Base-by-base conservation (phyloP, 2,888 invertebrate genomes). In the Scaptomyza cyrtandrae region DNA sequence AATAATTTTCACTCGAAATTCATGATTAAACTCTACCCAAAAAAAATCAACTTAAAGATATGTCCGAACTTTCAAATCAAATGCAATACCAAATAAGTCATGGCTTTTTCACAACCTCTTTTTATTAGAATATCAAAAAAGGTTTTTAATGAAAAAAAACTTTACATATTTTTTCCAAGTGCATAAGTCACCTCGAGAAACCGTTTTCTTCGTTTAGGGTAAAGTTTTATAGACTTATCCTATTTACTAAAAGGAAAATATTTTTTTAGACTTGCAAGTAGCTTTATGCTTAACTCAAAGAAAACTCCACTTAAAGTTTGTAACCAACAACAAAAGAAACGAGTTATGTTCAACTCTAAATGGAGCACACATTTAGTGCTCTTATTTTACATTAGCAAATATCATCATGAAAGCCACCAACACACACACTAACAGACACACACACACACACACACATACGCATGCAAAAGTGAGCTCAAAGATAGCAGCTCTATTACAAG, bases 401-500 rank as follows among this genome's bases (percentile, higher is more conserved):
- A 85, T 85, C 86, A 87, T 85, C 82, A 87, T 87, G 76, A 85
- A 63, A 60, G 66, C 14, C 69, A 44, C 29, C 63, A 75, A 72
- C 75, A 63, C 44, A 62, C 86, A 78, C 71, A 63, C n/a, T n/a
- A n/a, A n/a, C 3, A 29, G 69, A 75, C 75, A 52, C 31, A 31
- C 16, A 41, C 6, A 31, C 10, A 33, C 10, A 33, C 33, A 10
- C 33, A 33, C 69, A 71, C 75, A 49, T 16, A 16, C 16, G 16
- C n/a, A 29, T 29, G 46, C 61, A 65, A 29, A 29, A 29, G 29
- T 62, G 45, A 44, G 72, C 71, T 70, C 82, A 73, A 84, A 84
- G 81, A 68, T 80, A 81, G 59, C 85, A 54, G 80, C 86, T 89
- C 89, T 73, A 81, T 84, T 84, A 85, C 80, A 70, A 66, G 69